Evolutionary conservation across 2,797 vertebrate species (phyloP).

Genomic region (Aldrovandia affinis): DNA sequence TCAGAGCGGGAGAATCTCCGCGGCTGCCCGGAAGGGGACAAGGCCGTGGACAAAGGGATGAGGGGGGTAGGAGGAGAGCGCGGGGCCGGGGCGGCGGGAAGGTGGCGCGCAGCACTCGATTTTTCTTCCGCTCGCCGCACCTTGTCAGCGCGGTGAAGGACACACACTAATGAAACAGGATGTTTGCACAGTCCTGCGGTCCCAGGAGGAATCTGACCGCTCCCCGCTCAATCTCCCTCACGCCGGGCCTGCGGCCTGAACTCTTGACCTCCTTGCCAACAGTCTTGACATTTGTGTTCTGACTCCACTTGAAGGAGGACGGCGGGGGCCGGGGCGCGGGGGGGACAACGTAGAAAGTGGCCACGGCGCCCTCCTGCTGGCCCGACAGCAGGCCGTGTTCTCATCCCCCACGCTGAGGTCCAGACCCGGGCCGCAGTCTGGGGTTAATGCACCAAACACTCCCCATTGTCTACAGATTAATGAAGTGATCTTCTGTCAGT

Average conservation of each 20-base stretch:
- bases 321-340: constrained; percentile 11
- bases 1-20: background rate
- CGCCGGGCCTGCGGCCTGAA: constrained; percentile 61
- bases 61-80: background rate
- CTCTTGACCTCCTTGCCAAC: constrained; percentile 66
- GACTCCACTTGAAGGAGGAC: constrained; percentile 58
- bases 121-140: constrained; percentile 41
- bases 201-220: constrained; percentile 41
- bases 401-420: background rate
- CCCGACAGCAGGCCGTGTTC: constrained; percentile 15
- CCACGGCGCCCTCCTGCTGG: constrained; percentile 29
- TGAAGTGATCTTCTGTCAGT: constrained; percentile 57
- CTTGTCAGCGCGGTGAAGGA: constrained; percentile 55
- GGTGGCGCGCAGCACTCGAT: background rate
- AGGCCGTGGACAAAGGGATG: background rate
- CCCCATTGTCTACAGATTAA: constrained; percentile 74
- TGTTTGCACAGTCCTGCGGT: constrained; percentile 62
- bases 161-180: constrained; percentile 61
- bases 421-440: constrained; percentile 4
- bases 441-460: constrained; percentile 18
- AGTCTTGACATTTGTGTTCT: constrained; percentile 72
- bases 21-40: background rate
- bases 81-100: background rate
- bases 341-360: constrained; percentile 19
- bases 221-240: constrained; percentile 50